Conservation (phyloP, 2,113 vertebrate genomes). For the Eurypyga helias region DNA sequence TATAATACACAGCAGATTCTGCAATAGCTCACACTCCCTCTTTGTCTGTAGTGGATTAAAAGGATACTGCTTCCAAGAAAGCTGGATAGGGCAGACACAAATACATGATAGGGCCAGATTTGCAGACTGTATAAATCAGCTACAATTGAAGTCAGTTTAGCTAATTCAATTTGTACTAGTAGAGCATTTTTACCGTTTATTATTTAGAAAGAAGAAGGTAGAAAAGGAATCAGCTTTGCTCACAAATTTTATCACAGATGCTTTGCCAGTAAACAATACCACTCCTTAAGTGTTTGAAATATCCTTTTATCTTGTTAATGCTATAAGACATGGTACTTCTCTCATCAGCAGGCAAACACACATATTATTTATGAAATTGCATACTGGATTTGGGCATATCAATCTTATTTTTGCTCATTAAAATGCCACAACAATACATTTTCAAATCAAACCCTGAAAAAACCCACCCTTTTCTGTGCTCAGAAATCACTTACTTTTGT, state of each 20-base stretch:
- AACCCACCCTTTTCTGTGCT: neutral
- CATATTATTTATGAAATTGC: neutral
- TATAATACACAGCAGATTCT: neutral
- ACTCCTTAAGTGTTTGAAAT: neutral
- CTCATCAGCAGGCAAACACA: neutral
- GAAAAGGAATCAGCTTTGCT: neutral
- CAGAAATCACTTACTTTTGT: neutral
- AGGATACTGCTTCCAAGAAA: neutral
- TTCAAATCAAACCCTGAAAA: neutral
- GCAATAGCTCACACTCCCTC: neutral
- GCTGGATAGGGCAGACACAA: neutral
- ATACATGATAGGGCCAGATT: neutral
- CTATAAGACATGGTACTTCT: neutral
- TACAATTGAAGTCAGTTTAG: neutral
- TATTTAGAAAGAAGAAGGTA: neutral
- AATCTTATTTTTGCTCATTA: conserved; percentile 19
- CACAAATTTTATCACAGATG: neutral
- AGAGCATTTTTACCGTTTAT: neutral
- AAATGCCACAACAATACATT: neutral
- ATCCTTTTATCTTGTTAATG: conserved; percentile 15
- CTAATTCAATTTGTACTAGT: neutral
- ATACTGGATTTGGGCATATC: neutral
- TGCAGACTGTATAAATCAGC: neutral
- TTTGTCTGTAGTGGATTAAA: neutral
- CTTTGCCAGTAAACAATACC: neutral